Conservation (phyloP, 2,113 vertebrate genomes). For the Neotragus pygmaeus region DNA sequence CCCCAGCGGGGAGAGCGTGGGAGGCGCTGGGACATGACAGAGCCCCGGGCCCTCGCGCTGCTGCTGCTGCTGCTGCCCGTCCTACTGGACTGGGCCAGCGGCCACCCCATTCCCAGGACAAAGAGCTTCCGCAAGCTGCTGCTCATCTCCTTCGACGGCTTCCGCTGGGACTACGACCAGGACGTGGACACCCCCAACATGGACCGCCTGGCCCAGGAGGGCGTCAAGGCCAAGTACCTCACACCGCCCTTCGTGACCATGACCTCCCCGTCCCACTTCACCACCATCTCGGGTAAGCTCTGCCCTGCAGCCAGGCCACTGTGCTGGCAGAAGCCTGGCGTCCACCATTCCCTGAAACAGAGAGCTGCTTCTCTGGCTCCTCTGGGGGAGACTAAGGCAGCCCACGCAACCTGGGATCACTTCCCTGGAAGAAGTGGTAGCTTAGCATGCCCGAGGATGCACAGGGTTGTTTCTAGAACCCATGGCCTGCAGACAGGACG, state of each 20-base stretch:
- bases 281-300: slow-evolving; percentile 84
- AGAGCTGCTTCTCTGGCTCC: not conserved
- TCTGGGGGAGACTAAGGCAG: not conserved
- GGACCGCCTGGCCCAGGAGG: slow-evolving; percentile 79
- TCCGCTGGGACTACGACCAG: slow-evolving; percentile 88
- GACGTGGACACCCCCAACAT: slow-evolving; percentile 88
- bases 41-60: not conserved
- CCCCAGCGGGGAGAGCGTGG: fast-evolving
- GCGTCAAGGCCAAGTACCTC: slow-evolving; percentile 87
- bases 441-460: too few species aligned
- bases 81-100: not conserved
- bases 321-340: fast-evolving
- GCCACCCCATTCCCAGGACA: not conserved
- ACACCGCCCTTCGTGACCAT: slow-evolving; percentile 87
- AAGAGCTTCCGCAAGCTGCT: slow-evolving; percentile 78
- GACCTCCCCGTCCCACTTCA: slow-evolving; percentile 90
- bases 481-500: not conserved
- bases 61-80: not conserved
- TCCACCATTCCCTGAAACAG: not conserved
- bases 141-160: slow-evolving; percentile 88
- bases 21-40: not conserved
- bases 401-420: not conserved
- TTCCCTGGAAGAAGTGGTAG: not conserved
- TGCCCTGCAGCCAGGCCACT: not conserved
- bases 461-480: not conserved